Evolutionary conservation across 2,888 invertebrate genomes (phyloP), one percentile per base, ranked within the genome.

Genomic region (Amphipyra berbera): DNA sequence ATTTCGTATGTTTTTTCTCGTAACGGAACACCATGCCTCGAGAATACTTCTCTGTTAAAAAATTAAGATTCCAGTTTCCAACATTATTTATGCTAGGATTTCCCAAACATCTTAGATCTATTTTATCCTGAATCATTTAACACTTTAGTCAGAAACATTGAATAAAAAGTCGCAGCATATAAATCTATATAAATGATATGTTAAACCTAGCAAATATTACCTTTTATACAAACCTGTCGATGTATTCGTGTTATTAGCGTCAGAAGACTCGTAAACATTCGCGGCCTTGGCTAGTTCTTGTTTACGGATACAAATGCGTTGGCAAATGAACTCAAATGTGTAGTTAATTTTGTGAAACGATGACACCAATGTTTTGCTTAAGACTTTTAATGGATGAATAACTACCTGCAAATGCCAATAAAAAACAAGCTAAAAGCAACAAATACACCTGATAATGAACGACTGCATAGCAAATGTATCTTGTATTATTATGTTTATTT

Each of bases 241-340:
- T 80, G 69, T 79, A 58, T 79, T 80, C 68, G 72, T 73, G 73
- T 71, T 78, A 79, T 81, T 79, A 83, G 78, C 70, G 75, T 73
- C 82, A 79, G 82, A 73, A 82, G 83, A 83, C 69, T 79, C 81
- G 88, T 92, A 91, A 91, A 93, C 90, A 91, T 73, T 66, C 71
- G 65, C 83, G 92, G 78, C 93, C 93, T 93, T 93, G 91, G 79
- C 82, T 81, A 76, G 63, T 70, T 76, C 80, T 82, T 92, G 92
- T 92, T 92, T 92, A 91, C 91, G 89, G 88, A 92, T 88, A 84
- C 84, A 82, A 84, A 84, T 82, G 82, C 78, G 85, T 90, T 89
- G 86, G 84, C 85, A 88, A 89, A 88, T 88, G 81, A 85, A 87
- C 84, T 85, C 78, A 67, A 82, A 81, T 77, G 75, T 73, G 68